Evolutionary conservation across 2,888 invertebrate species (phyloP).

Genomic region (Prosopocoilus inquinatus): DNA sequence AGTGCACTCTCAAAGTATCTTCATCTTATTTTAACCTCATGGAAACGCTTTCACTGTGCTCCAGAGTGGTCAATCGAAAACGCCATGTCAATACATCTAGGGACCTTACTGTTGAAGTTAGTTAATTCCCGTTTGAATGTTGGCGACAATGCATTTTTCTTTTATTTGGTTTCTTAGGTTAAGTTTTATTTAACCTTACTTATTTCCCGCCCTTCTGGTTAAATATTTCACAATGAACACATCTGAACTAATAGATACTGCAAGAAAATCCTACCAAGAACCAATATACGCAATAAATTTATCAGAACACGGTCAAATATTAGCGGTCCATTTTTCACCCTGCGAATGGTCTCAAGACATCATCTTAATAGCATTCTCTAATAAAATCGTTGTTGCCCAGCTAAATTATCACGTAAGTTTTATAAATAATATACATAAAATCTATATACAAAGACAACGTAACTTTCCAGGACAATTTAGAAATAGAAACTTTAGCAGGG

Average conservation of each 20-base stretch:
- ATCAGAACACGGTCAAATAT: constrained; percentile 53
- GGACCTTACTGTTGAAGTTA: too few relatives aligned
- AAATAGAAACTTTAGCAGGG: constrained; percentile 56
- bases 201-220: too few relatives aligned
- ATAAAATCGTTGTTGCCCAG: constrained; percentile 57
- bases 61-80: too few relatives aligned
- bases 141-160: too few relatives aligned
- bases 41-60: too few relatives aligned
- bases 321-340: constrained; percentile 60
- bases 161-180: too few relatives aligned
- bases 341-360: constrained; percentile 66
- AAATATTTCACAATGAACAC: too few relatives aligned
- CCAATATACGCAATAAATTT: constrained; percentile 54
- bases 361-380: constrained; percentile 58
- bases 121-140: too few relatives aligned
- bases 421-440: not conserved
- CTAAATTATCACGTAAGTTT: constrained; percentile 57
- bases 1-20: too few relatives aligned
- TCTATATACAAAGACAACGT: not conserved
- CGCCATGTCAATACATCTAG: too few relatives aligned
- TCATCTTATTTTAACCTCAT: too few relatives aligned
- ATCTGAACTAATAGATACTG: not conserved
- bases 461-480: constrained; percentile 51
- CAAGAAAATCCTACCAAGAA: constrained; percentile 34
- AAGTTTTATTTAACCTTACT: too few relatives aligned